Conservation (phyloP, 1,140 invertebrate species). For the Helicoverpa armigera region DNA sequence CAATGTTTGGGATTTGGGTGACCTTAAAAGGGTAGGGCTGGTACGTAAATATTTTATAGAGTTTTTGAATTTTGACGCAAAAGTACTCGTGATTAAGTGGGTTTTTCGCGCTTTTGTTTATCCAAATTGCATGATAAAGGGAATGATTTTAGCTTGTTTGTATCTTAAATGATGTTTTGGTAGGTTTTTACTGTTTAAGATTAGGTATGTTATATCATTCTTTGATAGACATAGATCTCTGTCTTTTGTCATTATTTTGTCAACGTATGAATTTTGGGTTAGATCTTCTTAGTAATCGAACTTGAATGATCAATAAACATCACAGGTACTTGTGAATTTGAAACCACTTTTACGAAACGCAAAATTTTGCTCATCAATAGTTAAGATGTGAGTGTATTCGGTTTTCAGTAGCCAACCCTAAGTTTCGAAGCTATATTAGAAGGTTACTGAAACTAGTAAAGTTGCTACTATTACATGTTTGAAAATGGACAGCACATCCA, state of each 20-base stretch:
- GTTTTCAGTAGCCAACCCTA: background rate
- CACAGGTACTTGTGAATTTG: no score
- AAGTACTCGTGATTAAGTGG: background rate
- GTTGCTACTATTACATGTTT: background rate
- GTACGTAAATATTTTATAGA: background rate
- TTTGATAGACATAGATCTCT: no score
- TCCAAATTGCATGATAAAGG: background rate
- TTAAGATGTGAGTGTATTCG: no score
- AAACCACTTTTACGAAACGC: no score
- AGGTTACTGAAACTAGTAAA: conserved; percentile 7
- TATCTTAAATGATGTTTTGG: background rate
- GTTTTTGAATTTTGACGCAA: conserved; percentile 1
- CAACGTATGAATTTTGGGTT: no score
- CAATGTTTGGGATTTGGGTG: conserved; percentile 17
- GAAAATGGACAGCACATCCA: conserved; percentile 8
- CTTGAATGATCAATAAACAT: no score
- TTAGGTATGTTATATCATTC: no score
- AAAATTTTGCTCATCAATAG: no score
- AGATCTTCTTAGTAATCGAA: no score
- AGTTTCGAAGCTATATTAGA: background rate
- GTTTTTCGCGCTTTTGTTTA: background rate
- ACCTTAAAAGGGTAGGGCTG: conserved; percentile 30
- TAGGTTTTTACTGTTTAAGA: background rate
- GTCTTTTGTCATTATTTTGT: no score
- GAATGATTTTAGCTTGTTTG: no score